Conservation (phyloP, 2,113 vertebrate genomes). For the Corythaeola cristata region DNA sequence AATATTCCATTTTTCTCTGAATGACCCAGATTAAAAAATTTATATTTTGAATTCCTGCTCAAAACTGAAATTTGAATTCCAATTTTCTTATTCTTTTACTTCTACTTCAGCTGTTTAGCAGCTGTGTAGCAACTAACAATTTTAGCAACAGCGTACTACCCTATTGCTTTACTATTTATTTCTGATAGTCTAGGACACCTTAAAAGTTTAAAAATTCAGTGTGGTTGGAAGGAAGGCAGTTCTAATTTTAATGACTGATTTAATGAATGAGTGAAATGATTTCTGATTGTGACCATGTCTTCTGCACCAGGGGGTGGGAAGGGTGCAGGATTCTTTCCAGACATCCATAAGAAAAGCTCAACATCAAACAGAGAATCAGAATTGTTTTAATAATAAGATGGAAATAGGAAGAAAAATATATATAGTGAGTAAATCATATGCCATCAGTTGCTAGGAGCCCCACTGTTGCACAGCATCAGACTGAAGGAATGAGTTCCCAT, state of each 20-base stretch:
- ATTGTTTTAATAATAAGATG: neutral
- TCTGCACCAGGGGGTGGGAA: neutral
- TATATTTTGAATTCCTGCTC: neutral
- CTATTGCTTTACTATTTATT: neutral
- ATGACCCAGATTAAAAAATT: neutral
- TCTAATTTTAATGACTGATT: neutral
- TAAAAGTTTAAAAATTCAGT: neutral
- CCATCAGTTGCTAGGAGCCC: neutral
- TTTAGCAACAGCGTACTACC: neutral
- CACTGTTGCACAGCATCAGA: neutral
- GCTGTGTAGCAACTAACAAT: neutral
- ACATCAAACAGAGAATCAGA: neutral
- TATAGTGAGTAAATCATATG: neutral
- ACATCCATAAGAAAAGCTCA: neutral
- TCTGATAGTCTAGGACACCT: neutral
- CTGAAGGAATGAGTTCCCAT: neutral
- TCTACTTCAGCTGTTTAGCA: neutral
- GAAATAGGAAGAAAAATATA: neutral
- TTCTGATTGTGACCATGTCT: neutral
- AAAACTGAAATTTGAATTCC: neutral
- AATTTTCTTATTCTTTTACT: neutral
- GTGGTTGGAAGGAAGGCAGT: neutral
- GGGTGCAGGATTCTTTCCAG: neutral
- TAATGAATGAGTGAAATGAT: neutral
- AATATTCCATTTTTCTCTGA: neutral